Evolutionary conservation across 64 coral and sea anemone genomes (phyloP).

Genomic region (Acropora yongei): DNA sequence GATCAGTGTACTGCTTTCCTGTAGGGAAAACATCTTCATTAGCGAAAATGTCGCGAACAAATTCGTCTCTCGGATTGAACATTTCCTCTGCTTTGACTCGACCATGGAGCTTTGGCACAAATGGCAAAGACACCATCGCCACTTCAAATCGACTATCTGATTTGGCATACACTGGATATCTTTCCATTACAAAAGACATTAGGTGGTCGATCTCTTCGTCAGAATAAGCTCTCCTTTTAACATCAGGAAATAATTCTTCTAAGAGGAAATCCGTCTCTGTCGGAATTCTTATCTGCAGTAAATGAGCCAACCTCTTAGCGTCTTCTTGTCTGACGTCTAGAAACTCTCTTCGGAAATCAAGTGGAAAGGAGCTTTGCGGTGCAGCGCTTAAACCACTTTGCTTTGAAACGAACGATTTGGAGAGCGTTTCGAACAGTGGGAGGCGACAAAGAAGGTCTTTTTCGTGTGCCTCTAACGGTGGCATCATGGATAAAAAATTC

Average conservation of each 20-base stretch:
- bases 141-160: not conserved
- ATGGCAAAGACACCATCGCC: conserved; percentile 22
- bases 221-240: not conserved
- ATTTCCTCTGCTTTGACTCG: not conserved
- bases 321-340: not conserved
- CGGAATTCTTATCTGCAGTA: not conserved
- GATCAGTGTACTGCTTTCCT: not conserved
- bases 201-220: conserved; percentile 7
- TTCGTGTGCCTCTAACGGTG: not conserved
- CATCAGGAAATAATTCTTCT: conserved; percentile 11
- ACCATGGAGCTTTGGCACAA: not conserved
- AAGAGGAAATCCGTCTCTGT: not conserved
- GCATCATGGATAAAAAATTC: conserved; percentile 40
- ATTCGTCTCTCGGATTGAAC: conserved; percentile 26
- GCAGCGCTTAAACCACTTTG: not conserved
- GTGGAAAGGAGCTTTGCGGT: not conserved
- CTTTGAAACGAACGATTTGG: not conserved
- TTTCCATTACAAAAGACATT: conserved; percentile 61
- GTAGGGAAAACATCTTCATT: conserved; percentile 55
- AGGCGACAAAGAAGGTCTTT: conserved; percentile 29
- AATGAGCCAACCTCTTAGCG: not conserved
- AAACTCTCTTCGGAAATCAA: not conserved
- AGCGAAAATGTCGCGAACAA: not conserved
- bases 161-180: conserved; percentile 39
- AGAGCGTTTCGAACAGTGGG: conserved; percentile 55